Conservation (phyloP, 2,888 invertebrate species). For the Lasius fuliginosus region DNA sequence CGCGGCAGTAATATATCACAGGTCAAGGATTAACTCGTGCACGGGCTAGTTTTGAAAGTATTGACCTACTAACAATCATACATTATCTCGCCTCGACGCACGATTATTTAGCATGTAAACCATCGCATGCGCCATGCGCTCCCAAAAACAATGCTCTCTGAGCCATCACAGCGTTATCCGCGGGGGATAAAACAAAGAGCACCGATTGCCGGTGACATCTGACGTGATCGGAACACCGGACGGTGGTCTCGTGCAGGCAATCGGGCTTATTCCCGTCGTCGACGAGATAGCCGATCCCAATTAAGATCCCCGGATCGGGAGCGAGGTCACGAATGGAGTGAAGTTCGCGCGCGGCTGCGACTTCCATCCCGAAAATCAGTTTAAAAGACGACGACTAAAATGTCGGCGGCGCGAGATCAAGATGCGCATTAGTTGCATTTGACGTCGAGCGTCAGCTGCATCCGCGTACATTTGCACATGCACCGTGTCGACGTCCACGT, state of each 20-base stretch:
- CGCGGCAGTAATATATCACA: neutral
- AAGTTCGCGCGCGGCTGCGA: slow-evolving; percentile 80
- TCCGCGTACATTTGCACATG: slow-evolving; percentile 72
- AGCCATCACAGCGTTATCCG: slow-evolving; percentile 59
- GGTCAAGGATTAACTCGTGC: slow-evolving; percentile 14
- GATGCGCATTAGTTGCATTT: slow-evolving; percentile 84
- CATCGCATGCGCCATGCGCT: neutral
- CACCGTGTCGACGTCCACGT: slow-evolving; percentile 58
- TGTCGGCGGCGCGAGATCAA: slow-evolving; percentile 75
- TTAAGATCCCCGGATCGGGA: slow-evolving; percentile 62
- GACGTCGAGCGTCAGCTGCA: slow-evolving; percentile 84
- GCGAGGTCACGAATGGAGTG: slow-evolving; percentile 72
- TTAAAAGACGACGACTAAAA: slow-evolving; percentile 79
- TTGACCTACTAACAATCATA: slow-evolving; percentile 37
- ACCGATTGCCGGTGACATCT: slow-evolving; percentile 66
- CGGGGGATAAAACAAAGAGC: slow-evolving; percentile 39
- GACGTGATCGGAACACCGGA: slow-evolving; percentile 62
- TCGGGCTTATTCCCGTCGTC: slow-evolving; percentile 60
- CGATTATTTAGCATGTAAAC: slow-evolving; percentile 33
- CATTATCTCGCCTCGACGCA: slow-evolving; percentile 5
- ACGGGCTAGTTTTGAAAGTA: slow-evolving; percentile 23
- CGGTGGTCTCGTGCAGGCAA: slow-evolving; percentile 63
- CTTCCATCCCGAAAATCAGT: slow-evolving; percentile 83
- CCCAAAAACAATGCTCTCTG: slow-evolving; percentile 41
- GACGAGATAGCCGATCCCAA: slow-evolving; percentile 64